Evolutionary conservation across 2,797 vertebrate genomes (phyloP), one percentile per base, ranked within the genome.

Genomic region (Myotis pilosus): DNA sequence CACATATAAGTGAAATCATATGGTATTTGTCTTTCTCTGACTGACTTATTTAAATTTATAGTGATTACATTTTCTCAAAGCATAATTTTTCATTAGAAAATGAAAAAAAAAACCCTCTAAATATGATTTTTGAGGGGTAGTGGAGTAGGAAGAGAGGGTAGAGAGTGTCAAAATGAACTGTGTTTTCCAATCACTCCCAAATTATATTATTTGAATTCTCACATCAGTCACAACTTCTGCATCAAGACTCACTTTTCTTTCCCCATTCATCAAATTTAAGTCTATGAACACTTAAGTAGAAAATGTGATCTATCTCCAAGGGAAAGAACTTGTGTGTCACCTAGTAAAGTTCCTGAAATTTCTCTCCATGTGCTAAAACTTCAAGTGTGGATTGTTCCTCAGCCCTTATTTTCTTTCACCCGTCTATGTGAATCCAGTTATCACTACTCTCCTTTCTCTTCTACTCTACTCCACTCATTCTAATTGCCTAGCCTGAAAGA

Each of bases 41-140:
- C n/a, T 76, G 47, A 25, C n/a, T 53, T 23, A 36, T 36, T 55
- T 55, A 96, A 95, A 91, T 96, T 91, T 88, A 80, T 28, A 95
- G 23, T 25, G 86, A 82, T 69, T 92, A 36, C 83, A 92, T 96
- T 95, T 87, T 95, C 69, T 93, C 74, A 82, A 96, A 97, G 91
- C 44, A 60, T 22, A 23, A 33, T 95, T 97, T 96, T 96, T 12
- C 0, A 79, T 13, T 79, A 87, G 49, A 96, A 95, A 90, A 36
- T 28, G 28, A 25, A 12, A n/a, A 62, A 62, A 81, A 89, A 49
- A 53, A 9, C 38, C 38, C 38, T 89, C 8, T 44, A 36, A 75
- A 25, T 44, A 41, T 62, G 57, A 5, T 82, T 95, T 78, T 75
- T n/a, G 3, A 1, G 13, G 5, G 7, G 17, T 7, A 13, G 19